Conservation (phyloP, 2,888 invertebrate genomes). For the Cataglyphis livida region DNA sequence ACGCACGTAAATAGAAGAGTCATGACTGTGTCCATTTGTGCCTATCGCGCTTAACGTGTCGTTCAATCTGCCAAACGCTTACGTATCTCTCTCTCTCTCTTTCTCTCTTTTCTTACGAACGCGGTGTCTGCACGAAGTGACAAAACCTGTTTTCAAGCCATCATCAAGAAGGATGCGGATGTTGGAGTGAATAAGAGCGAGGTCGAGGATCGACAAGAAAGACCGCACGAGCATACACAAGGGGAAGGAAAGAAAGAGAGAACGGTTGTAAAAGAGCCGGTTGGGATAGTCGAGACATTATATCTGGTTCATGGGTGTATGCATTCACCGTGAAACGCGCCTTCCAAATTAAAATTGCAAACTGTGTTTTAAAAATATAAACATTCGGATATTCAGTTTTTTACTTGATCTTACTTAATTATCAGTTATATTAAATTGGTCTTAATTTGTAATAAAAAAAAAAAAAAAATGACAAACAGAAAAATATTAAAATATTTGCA, state of each 20-base stretch:
- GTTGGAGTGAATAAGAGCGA: slow-evolving; percentile 7
- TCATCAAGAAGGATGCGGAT: slow-evolving; percentile 31
- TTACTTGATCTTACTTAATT: neutral
- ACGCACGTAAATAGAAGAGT: slow-evolving; percentile 13
- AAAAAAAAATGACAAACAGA: neutral
- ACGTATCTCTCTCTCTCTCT: neutral
- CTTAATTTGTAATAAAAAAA: neutral
- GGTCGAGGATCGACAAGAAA: slow-evolving; percentile 28
- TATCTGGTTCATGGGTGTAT: slow-evolving; percentile 11
- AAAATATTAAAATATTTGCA: neutral
- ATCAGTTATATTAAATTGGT: neutral
- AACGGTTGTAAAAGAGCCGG: slow-evolving; percentile 13
- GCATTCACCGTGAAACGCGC: slow-evolving; percentile 17
- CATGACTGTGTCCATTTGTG: slow-evolving; percentile 39
- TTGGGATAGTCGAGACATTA: slow-evolving; percentile 19
- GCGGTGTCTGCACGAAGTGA: slow-evolving; percentile 30
- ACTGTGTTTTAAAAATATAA: neutral
- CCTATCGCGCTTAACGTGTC: slow-evolving; percentile 46
- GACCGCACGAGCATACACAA: neutral
- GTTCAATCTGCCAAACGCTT: slow-evolving; percentile 42
- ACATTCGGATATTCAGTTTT: neutral
- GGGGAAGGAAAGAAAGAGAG: slow-evolving; percentile 27
- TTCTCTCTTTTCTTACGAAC: neutral
- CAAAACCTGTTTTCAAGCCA: slow-evolving; percentile 48
- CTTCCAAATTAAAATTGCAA: slow-evolving; percentile 19